Conservation (phyloP, 2,113 vertebrate species). For the Plecotus auritus region DNA sequence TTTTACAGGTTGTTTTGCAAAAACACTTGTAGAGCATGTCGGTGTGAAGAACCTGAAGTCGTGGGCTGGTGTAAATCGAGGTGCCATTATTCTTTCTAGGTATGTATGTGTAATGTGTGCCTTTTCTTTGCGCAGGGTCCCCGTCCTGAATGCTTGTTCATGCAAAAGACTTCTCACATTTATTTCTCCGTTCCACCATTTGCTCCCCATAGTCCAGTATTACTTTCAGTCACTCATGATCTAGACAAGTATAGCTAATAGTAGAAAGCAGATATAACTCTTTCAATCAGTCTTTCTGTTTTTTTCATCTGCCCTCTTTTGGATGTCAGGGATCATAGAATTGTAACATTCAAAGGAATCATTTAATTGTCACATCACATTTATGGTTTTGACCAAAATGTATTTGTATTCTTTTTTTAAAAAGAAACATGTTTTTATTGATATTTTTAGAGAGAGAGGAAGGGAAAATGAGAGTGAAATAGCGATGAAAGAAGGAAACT, state of each 20-base stretch:
- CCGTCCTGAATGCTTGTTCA: not conserved
- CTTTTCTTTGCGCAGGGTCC: not conserved
- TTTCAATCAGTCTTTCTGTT: not conserved
- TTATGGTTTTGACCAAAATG: not conserved
- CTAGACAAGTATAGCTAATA: not conserved
- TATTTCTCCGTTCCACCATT: not conserved
- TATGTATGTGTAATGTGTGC: conserved; percentile 80
- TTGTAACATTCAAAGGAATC: not conserved
- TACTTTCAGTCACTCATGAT: not conserved
- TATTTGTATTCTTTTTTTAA: not conserved
- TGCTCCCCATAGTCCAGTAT: not conserved
- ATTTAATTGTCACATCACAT: not conserved
- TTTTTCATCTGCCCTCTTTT: not conserved
- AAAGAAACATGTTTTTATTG: no score
- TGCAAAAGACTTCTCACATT: not conserved
- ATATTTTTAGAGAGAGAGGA: no score
- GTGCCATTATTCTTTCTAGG: conserved; percentile 94
- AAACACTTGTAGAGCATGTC: conserved; percentile 88
- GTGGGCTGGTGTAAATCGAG: conserved; percentile 92
- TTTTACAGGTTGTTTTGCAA: conserved; percentile 88
- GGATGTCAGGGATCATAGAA: not conserved
- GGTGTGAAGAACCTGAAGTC: conserved; percentile 87
- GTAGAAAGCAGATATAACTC: not conserved
- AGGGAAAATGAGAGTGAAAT: no score
- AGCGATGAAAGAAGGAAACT: no score